Base-by-base conservation (phyloP, 2,888 invertebrate genomes). In the Lycocerus yunnanus region DNA sequence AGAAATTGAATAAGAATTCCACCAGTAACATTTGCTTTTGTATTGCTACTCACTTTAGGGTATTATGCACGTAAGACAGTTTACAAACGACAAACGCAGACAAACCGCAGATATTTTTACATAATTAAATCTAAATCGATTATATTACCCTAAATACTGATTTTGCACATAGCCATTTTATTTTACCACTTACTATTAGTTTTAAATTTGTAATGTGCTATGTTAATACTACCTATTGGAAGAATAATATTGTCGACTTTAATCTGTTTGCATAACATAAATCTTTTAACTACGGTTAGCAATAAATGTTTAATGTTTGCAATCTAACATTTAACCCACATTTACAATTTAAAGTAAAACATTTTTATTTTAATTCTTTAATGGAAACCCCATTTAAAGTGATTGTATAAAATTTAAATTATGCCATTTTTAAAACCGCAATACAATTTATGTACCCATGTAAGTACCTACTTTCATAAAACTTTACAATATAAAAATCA, bases 101-200 rank as follows among this genome's bases (percentile, higher is more conserved):
- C 18, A 63, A 63, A 60, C 69, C 59, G 27, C 69, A 43, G 73
- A 69, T 69, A 73, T 73, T 73, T 73, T 73, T 66, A 66, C 66
- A 69, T 66, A 73, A 73, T 73, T 73, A 73, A 69, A 73, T 73
- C 43, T 69, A 69, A 66, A 69, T 69, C 60, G 59, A 69, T 16
- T 73, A 43, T 43, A 66, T 73, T 69, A 5, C n/a, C 10, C 61
- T 18, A 61, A 59, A 61, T 61, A 13, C 20, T 63, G 13, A 11
- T 16, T 61, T 4, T 11, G 15, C 11, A 61, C 16, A 61, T 61
- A 11, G 18, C 11, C 13, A 15, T 63, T 63, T 63, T 63, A 63
- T 18, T 63, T 63, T 13, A 18, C 13, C 10, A 11, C 18, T n/a
- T 13, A 18, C n/a, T 43, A 60, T 13, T 18, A 10, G 15, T 11